These are phyloP conservation scores for Drosophila kurseongensis DNA, from an alignment of 1,140 invertebrate genomes.

Conservation along the genomic window DNA sequence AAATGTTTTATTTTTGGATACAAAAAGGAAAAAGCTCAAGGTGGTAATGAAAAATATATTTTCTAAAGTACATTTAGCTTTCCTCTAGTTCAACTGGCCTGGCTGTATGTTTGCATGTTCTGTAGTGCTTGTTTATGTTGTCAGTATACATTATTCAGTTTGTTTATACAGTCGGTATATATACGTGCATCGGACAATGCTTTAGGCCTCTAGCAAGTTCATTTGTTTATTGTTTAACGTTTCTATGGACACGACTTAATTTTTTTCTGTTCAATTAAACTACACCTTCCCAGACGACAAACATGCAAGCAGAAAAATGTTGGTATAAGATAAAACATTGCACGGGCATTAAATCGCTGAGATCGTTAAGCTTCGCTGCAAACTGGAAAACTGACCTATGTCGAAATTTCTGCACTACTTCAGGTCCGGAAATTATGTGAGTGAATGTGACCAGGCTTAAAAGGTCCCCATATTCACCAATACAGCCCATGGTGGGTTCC, in stretches of 20 bases:
- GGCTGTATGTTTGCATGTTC: slow-evolving; percentile 24
- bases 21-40: slow-evolving; percentile 67
- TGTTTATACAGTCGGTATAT: slow-evolving; percentile 24
- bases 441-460: slow-evolving; percentile 34
- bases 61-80: slow-evolving; percentile 63
- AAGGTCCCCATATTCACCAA: slow-evolving; percentile 7
- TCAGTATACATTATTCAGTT: slow-evolving; percentile 48
- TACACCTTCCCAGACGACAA: slow-evolving; percentile 45
- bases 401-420: slow-evolving; percentile 8
- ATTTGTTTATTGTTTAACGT: slow-evolving; percentile 45
- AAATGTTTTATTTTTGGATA: slow-evolving; percentile 74
- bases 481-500: not conserved
- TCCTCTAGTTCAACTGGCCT: slow-evolving; percentile 33
- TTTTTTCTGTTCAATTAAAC: slow-evolving; percentile 33
- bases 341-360: slow-evolving; percentile 12
- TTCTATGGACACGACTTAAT: slow-evolving; percentile 51
- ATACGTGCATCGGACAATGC: not conserved
- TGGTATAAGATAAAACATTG: slow-evolving; percentile 44
- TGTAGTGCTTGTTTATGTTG: slow-evolving; percentile 36
- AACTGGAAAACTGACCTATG: slow-evolving; percentile 31
- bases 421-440: not conserved
- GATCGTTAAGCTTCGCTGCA: slow-evolving; percentile 26
- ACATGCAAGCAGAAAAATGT: slow-evolving; percentile 42
- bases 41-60: slow-evolving; percentile 69
- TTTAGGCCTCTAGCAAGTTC: slow-evolving; percentile 16